Conservation (phyloP, 1,140 invertebrate genomes). For the Oscheius sp. region DNA sequence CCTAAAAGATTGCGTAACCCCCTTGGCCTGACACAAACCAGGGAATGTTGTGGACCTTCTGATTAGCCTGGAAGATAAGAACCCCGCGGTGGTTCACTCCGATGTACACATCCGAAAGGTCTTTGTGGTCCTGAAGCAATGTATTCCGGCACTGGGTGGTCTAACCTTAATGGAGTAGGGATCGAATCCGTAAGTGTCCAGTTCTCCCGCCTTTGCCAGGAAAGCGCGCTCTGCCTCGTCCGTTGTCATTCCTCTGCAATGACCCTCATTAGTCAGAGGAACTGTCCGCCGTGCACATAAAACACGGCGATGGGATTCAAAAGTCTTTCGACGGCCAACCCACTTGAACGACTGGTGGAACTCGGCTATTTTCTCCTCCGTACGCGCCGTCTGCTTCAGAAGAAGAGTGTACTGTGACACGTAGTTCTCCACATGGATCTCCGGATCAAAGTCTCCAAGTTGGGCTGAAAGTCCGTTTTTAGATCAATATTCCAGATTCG, state of each 20-base stretch:
- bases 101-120: constrained; percentile 82
- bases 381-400: constrained; percentile 80
- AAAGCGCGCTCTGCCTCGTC: constrained; percentile 76
- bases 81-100: constrained; percentile 92
- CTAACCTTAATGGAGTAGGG: constrained; percentile 93
- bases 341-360: constrained; percentile 71
- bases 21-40: constrained; percentile 68
- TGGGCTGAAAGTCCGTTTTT: constrained; percentile 72
- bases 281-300: too few species aligned
- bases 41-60: constrained; percentile 87
- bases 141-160: neutral
- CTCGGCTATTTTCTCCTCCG: constrained; percentile 85
- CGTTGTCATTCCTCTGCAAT: constrained; percentile 63
- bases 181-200: constrained; percentile 95
- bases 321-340: constrained; percentile 48
- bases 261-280: constrained; percentile 1
- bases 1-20: constrained; percentile 9
- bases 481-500: constrained; percentile 5
- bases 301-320: neutral
- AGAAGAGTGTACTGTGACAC: constrained; percentile 84
- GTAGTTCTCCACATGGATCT: constrained; percentile 79
- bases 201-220: constrained; percentile 78
- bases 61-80: constrained; percentile 85
- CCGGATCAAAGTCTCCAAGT: constrained; percentile 86
- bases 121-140: constrained; percentile 71